Evolutionary conservation across 2,888 invertebrate genomes (phyloP).

Genomic region (Aleiodes testaceus): DNA sequence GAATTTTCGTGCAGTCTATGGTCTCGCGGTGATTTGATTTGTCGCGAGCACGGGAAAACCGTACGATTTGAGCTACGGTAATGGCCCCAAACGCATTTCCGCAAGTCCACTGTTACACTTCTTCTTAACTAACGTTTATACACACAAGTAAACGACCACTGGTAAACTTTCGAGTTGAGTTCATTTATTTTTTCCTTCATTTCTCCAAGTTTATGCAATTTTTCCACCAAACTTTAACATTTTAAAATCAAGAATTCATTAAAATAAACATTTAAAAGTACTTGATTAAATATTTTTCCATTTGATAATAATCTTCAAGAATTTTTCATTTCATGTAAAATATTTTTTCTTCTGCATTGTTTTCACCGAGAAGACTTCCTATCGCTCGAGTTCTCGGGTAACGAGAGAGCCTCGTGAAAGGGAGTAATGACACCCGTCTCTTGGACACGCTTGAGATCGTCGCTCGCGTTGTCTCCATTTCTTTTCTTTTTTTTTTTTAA

Average conservation of each 20-base stretch:
- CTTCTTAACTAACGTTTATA: conserved; percentile 26
- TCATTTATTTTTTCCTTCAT: neutral
- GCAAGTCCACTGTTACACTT: conserved; percentile 23
- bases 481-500: conserved; percentile 1
- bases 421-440: conserved; percentile 38
- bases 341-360: conserved; percentile 11
- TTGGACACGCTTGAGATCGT: conserved; percentile 43
- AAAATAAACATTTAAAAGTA: too few species aligned
- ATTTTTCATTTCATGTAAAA: conserved; percentile 8
- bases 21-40: conserved; percentile 63
- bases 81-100: conserved; percentile 42
- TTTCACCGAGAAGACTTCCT: conserved; percentile 22
- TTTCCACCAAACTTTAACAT: too few species aligned
- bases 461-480: conserved; percentile 32
- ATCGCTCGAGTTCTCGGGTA: conserved; percentile 23
- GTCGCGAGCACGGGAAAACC: conserved; percentile 58
- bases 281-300: neutral
- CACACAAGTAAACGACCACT: conserved; percentile 10
- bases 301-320: conserved; percentile 9
- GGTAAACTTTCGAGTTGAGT: conserved; percentile 13
- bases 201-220: too few species aligned
- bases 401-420: conserved; percentile 33
- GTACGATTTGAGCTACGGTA: conserved; percentile 63
- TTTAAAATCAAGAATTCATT: too few species aligned
- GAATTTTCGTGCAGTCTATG: conserved; percentile 1